phyloP scores from a whole-genome alignment of 1,140 invertebrate genomes.

The Leptopilina clavipes region DNA sequence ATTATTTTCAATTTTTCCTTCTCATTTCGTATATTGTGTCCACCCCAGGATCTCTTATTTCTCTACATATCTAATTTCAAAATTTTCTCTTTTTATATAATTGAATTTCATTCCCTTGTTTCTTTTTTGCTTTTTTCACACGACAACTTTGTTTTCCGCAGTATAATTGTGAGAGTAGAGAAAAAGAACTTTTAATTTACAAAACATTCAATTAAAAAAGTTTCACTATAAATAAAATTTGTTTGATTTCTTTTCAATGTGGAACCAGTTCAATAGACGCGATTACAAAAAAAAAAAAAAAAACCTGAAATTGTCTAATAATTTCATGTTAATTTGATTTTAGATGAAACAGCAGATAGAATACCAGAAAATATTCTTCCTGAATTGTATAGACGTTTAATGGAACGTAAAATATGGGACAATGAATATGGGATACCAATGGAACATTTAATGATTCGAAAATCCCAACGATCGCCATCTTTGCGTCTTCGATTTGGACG shows the following conservation, averaged over 20 bases:
- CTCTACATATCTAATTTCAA: neutral
- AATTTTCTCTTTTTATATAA: neutral
- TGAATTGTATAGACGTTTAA: neutral
- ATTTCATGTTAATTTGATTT: slow-evolving; percentile 8
- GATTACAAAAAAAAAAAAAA: no score
- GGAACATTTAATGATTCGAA: slow-evolving; percentile 70
- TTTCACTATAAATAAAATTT: no score
- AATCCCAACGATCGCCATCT: slow-evolving; percentile 73
- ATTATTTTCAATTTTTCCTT: slow-evolving; percentile 2
- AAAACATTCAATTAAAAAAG: neutral
- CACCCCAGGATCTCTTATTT: neutral
- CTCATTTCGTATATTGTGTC: no score
- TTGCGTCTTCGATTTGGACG: slow-evolving; percentile 73
- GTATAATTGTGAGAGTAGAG: no score
- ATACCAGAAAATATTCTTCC: slow-evolving; percentile 33
- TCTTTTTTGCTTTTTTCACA: no score
- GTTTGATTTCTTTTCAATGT: no score
- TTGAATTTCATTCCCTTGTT: no score
- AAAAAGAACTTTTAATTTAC: no score
- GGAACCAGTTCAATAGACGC: no score
- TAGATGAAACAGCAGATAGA: slow-evolving; percentile 44
- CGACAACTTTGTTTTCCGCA: no score
- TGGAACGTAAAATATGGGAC: slow-evolving; percentile 23
- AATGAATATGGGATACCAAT: slow-evolving; percentile 10
- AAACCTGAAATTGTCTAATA: neutral